Base-by-base conservation (phyloP, 2,113 vertebrate genomes). In the Lophura nycthemera region DNA sequence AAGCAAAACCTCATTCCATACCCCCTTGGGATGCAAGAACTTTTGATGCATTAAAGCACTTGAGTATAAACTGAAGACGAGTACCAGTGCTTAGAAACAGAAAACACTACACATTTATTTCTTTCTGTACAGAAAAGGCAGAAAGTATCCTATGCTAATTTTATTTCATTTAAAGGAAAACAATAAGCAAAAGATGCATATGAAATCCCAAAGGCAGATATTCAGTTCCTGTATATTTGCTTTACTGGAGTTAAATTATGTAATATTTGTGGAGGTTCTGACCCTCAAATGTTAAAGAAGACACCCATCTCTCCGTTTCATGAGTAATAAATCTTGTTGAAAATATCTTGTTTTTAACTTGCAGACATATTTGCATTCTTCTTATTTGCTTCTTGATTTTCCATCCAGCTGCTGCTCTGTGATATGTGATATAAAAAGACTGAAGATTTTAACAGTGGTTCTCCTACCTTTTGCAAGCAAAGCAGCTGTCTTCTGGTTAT, bases 151-250 rank as follows among this genome's bases (percentile, higher is more conserved):
- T 57, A 61, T 64, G 57, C 20, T 89, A 78, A 88, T 91, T 92
- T 81, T 56, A 67, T 90, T 91, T 88, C 43, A 43, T 6, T 21
- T 57, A 57, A 88, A 88, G 40, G 30, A 84, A 95, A 90, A 94
- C 40, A 92, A 74, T 70, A 81, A 83, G 91, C 45, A 88, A 83
- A 71, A 78, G 64, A 65, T 47, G 52, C 25, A 64, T 52, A 47
- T 64, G 34, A 80, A 86, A 92, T 89, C n/a, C 64, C 60, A 81
- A 67, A 38, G 38, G 27, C 13, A 64, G 57, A 36, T 86, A 86
- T 60, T 83, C 50, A 66, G 11, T 83, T 95, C 40, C 52, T 65
- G 38, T 36, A 43, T 86, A 43, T 90, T 90, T 80, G 70, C 56
- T 83, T 85, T 87, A 83, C 69, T 59, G 52, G 34, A 82, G 75